Evolutionary conservation across 2,113 vertebrate genomes (phyloP).

Genomic region (Xenotilapia leptura): DNA sequence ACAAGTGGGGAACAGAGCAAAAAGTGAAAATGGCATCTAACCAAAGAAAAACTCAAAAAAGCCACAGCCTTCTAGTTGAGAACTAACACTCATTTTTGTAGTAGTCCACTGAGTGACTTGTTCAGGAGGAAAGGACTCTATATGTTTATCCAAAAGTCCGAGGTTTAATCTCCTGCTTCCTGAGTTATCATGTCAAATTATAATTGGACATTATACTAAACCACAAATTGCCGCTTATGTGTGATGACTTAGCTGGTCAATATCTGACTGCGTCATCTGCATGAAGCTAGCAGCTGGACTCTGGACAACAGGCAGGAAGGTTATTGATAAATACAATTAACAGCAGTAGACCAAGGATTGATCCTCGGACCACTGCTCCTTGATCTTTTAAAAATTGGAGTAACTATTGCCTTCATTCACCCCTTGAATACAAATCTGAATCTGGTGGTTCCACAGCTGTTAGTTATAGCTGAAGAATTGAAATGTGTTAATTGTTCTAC

Average conservation of each 20-base stretch:
- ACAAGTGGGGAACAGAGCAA: background rate
- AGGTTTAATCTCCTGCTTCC: background rate
- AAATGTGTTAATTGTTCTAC: background rate
- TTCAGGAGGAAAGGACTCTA: background rate
- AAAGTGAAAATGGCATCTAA: background rate
- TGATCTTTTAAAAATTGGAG: background rate
- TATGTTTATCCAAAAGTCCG: background rate
- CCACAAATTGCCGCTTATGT: background rate
- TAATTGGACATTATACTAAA: background rate
- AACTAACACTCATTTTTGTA: background rate
- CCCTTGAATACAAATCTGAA: background rate
- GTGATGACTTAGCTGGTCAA: background rate
- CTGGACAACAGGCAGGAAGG: background rate
- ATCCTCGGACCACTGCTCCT: background rate
- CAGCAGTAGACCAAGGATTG: background rate
- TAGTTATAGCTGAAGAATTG: background rate
- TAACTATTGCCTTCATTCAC: background rate
- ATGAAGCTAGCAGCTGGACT: background rate
- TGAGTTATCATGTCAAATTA: background rate
- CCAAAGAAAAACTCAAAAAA: background rate
- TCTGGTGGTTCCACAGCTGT: background rate
- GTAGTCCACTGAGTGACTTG: background rate
- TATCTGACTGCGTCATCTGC: background rate
- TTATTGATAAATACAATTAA: background rate
- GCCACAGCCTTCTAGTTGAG: background rate